A percentile compares a stretch with the other conserved stretches of the same genome.
These are phyloP conservation scores for Arothron firmamentum DNA, from an alignment of 2,113 vertebrate genomes.

Conservation along the genomic window DNA sequence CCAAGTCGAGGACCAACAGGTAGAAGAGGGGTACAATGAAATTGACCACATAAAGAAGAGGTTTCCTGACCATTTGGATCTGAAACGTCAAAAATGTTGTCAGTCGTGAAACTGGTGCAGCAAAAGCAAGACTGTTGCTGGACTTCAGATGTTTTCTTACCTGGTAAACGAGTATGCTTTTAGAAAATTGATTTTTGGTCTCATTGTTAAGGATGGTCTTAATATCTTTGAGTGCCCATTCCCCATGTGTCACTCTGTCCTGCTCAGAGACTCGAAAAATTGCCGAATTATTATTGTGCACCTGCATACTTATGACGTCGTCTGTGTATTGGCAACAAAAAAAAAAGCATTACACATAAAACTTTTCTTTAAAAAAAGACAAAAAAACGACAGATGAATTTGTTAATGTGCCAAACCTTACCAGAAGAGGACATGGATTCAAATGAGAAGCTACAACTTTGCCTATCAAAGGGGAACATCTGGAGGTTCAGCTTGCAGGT, in stretches of 20 bases:
- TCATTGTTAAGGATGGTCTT: rapidly evolving
- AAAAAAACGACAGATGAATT: background rate
- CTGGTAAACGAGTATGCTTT: background rate
- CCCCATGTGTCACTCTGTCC: constrained; percentile 49
- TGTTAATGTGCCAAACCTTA: background rate
- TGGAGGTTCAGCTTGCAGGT: constrained; percentile 47
- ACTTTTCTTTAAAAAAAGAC: background rate
- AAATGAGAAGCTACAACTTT: constrained; percentile 50
- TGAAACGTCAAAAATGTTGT: constrained; percentile 19
- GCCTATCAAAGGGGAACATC: constrained; percentile 60
- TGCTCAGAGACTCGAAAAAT: background rate
- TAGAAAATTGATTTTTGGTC: rapidly evolving
- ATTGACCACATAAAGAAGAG: constrained; percentile 73
- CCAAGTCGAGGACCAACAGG: constrained; percentile 76
- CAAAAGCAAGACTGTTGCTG: background rate
- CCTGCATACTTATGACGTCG: background rate
- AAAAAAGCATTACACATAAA: background rate
- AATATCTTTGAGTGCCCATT: constrained; percentile 47
- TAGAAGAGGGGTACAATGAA: constrained; percentile 72
- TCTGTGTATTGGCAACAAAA: background rate
- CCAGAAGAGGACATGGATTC: background rate
- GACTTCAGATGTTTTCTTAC: constrained; percentile 5
- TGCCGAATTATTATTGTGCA: rapidly evolving
- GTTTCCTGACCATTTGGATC: constrained; percentile 70
- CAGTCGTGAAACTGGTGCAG: too few species aligned